phyloP scores from a whole-genome alignment of 30 jellyfish, hydroid and myxozoan genomes.

The Aurelia sp. region DNA sequence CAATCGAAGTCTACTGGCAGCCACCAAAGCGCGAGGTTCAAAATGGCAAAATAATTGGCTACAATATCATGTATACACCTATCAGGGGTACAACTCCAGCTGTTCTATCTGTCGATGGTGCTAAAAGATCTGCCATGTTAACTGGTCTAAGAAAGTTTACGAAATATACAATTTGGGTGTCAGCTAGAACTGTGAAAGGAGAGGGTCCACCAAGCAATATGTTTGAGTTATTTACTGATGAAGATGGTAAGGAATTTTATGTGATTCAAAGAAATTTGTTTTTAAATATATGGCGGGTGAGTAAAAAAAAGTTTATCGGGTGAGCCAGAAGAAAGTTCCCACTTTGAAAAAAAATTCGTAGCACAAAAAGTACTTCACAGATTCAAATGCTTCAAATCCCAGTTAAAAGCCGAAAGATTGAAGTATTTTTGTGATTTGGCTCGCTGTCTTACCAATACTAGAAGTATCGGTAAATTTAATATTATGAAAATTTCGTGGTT shows the following conservation, averaged over 20 bases:
- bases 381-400: too few relatives aligned
- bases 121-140: conserved; percentile 63
- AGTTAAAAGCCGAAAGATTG: too few relatives aligned
- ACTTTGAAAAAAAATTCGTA: too few relatives aligned
- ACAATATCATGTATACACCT: conserved; percentile 85
- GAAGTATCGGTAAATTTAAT: too few relatives aligned
- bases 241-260: conserved; percentile 81
- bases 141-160: conserved; percentile 92
- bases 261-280: not conserved
- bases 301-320: too few relatives aligned
- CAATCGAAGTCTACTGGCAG: conserved; percentile 90
- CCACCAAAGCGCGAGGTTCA: conserved; percentile 82
- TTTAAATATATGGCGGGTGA: too few relatives aligned
- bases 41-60: conserved; percentile 80
- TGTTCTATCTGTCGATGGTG: conserved; percentile 58
- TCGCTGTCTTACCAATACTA: too few relatives aligned
- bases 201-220: conserved; percentile 91
- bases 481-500: too few relatives aligned
- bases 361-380: too few relatives aligned
- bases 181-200: conserved; percentile 84
- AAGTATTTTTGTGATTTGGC: too few relatives aligned
- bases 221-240: conserved; percentile 89
- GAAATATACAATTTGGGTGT: conserved; percentile 91
- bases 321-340: too few relatives aligned
- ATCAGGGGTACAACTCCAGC: conserved; percentile 74